A percentile compares a stretch with the other conserved stretches of the same genome.
These are phyloP conservation scores for Clupea harengus DNA, from an alignment of 2,113 vertebrate species.

Conservation along the genomic window DNA sequence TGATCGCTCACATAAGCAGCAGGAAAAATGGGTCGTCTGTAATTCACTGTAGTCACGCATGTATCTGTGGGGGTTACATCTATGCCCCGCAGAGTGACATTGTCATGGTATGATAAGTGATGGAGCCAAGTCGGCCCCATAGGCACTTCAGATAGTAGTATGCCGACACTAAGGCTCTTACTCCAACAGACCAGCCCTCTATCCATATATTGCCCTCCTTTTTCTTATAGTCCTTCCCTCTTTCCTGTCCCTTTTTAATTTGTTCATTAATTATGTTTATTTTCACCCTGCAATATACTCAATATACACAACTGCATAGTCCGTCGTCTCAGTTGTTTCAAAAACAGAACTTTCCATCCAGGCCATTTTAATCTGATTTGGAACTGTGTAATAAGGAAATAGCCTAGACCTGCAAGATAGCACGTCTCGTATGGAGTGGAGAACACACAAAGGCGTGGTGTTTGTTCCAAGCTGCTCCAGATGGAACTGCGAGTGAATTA, in stretches of 20 bases:
- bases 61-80: neutral
- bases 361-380: neutral
- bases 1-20: constrained; percentile 33
- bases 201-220: neutral
- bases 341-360: neutral
- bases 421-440: neutral
- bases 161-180: neutral
- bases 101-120: neutral
- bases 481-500: neutral
- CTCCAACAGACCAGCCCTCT: neutral
- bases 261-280: neutral
- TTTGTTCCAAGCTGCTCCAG: neutral
- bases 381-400: neutral
- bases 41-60: constrained; percentile 3
- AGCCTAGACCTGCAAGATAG: neutral
- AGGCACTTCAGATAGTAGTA: neutral
- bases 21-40: constrained; percentile 19
- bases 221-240: neutral
- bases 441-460: neutral
- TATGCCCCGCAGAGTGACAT: neutral
- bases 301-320: too few relatives aligned
- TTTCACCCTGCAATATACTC: neutral
- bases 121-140: neutral
- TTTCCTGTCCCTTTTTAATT: too few relatives aligned
- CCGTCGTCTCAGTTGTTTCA: neutral